Percentiles rank a stretch among this genome's conserved stretches.
These are phyloP conservation scores for Gadopsis marmoratus DNA, from an alignment of 2,797 vertebrate genomes.

Conservation along the genomic window DNA sequence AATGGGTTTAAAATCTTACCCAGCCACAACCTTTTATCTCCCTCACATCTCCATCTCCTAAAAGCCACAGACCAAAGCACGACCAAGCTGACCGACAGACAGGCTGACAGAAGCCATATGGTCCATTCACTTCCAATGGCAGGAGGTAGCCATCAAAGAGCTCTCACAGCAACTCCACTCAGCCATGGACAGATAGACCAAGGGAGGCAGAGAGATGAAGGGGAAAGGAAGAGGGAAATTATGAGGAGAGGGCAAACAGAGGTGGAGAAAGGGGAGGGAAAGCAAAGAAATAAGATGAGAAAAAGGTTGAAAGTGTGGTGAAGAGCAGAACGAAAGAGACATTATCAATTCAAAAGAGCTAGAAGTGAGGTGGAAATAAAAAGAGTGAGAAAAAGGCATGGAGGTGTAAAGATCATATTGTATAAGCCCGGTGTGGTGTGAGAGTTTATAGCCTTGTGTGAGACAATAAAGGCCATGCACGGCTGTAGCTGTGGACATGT, in stretches of 20 bases:
- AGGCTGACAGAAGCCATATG: constrained; percentile 80
- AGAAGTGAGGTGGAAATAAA: constrained; percentile 12
- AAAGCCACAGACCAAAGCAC: constrained; percentile 68
- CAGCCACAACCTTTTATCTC: constrained; percentile 73
- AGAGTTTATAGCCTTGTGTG: constrained; percentile 19
- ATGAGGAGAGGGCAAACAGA: constrained; percentile 41
- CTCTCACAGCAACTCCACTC: constrained; percentile 67
- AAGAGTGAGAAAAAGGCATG: constrained; percentile 15
- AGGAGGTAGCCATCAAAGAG: constrained; percentile 81
- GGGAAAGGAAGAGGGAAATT: constrained; percentile 50
- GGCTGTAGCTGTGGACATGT: constrained; percentile 41
- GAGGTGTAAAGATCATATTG: constrained; percentile 17
- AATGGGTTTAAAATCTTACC: constrained; percentile 81
- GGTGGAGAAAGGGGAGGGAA: constrained; percentile 22
- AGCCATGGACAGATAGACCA: constrained; percentile 55
- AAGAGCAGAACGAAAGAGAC: constrained; percentile 16
- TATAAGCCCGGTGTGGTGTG: constrained; percentile 13
- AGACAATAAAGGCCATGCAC: constrained; percentile 12
- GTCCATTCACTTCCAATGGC: constrained; percentile 77
- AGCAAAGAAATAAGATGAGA: constrained; percentile 18
- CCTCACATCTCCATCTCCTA: constrained; percentile 72
- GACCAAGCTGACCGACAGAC: constrained; percentile 65
- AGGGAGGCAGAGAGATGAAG: constrained; percentile 44
- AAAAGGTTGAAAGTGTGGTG: constrained; percentile 10
- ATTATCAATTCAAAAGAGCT: constrained; percentile 8